These are phyloP conservation scores for Bombus turneri DNA, from an alignment of 1,140 invertebrate genomes.

Conservation along the genomic window DNA sequence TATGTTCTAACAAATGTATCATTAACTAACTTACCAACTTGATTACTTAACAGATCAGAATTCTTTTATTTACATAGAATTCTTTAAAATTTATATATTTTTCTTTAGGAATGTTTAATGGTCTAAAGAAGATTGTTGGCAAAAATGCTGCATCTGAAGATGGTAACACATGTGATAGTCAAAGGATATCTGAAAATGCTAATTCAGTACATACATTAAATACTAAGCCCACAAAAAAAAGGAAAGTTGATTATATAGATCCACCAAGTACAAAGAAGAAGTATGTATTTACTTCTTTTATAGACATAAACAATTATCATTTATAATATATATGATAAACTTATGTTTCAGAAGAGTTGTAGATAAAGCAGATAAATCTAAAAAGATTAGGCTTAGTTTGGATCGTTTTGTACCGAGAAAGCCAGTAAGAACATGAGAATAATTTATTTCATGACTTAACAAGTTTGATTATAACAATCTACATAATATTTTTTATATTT, in stretches of 20 bases:
- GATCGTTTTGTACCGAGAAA: slow-evolving; percentile 76
- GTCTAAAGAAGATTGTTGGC: slow-evolving; percentile 89
- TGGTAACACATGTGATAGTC: slow-evolving; percentile 73
- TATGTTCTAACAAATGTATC: not conserved
- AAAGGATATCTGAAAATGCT: slow-evolving; percentile 46
- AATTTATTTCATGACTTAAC: not conserved
- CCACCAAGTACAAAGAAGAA: slow-evolving; percentile 83
- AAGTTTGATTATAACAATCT: not conserved
- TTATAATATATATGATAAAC: slow-evolving; percentile 2
- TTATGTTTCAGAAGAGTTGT: slow-evolving; percentile 59
- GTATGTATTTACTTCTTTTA: slow-evolving; percentile 75
- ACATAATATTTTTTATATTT: slow-evolving; percentile 44
- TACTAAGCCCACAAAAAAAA: slow-evolving; percentile 85
- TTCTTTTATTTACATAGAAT: not conserved
- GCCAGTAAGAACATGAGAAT: slow-evolving; percentile 61
- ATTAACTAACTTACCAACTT: slow-evolving; percentile 16
- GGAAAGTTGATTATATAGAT: slow-evolving; percentile 82
- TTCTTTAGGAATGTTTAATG: slow-evolving; percentile 88
- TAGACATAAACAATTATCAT: slow-evolving; percentile 7
- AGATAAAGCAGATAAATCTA: slow-evolving; percentile 77
- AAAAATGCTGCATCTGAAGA: slow-evolving; percentile 81
- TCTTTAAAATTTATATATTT: slow-evolving; percentile 24
- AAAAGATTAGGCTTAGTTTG: slow-evolving; percentile 76
- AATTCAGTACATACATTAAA: slow-evolving; percentile 77
- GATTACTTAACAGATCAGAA: not conserved